Conservation (phyloP, 2,113 vertebrate species). For the Lepus europaeus region DNA sequence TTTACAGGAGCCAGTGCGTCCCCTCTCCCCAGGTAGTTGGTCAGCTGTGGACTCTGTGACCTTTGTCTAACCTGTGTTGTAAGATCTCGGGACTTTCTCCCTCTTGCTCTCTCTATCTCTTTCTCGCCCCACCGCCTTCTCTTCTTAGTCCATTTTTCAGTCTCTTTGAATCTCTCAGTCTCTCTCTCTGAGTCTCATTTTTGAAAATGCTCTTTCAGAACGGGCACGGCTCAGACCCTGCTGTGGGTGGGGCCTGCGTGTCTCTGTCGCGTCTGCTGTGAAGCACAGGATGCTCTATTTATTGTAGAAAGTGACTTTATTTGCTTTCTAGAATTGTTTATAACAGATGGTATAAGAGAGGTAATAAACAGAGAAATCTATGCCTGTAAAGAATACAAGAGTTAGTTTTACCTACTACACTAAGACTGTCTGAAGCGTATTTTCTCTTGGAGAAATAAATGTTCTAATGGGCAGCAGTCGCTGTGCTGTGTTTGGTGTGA, state of each 20-base stretch:
- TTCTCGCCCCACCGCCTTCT: background rate
- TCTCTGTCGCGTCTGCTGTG: slow-evolving; percentile 89
- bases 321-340: slow-evolving; percentile 94
- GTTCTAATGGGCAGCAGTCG: slow-evolving; percentile 88
- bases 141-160: slow-evolving; percentile 50
- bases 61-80: slow-evolving; percentile 88
- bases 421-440: slow-evolving; percentile 94
- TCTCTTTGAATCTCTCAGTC: slow-evolving; percentile 49
- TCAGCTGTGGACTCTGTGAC: slow-evolving; percentile 90
- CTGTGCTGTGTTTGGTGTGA: slow-evolving; percentile 51
- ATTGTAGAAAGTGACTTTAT: slow-evolving; percentile 94
- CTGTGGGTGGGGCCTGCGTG: slow-evolving; percentile 86
- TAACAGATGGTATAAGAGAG: slow-evolving; percentile 93
- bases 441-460: slow-evolving; percentile 97
- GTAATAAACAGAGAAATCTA: slow-evolving; percentile 91
- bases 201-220: slow-evolving; percentile 86
- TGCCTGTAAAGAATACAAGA: slow-evolving; percentile 94
- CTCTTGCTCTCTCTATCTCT: background rate
- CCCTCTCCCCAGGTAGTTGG: slow-evolving; percentile 85
- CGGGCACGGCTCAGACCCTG: slow-evolving; percentile 85
- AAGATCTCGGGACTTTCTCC: slow-evolving; percentile 79
- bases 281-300: slow-evolving; percentile 94
- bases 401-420: slow-evolving; percentile 96
- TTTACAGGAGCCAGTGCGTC: slow-evolving; percentile 88
- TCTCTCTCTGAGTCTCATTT: slow-evolving; percentile 76